Evolutionary conservation across 2,797 vertebrate species (phyloP).

Genomic region (Clarias fuscus): DNA sequence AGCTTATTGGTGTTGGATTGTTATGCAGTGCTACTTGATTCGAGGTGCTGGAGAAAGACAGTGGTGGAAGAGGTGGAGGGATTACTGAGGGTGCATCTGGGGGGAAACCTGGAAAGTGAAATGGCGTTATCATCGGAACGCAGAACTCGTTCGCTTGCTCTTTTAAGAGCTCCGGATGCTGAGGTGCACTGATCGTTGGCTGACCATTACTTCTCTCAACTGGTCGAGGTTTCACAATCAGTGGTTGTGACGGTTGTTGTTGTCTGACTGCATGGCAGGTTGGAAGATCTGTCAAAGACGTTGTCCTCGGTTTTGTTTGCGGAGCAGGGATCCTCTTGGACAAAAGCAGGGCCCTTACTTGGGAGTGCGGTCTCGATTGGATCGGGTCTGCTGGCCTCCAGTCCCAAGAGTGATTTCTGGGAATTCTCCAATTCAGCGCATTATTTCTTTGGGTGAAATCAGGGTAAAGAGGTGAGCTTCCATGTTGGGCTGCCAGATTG

Average conservation of each 20-base stretch:
- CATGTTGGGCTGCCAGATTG: constrained; percentile 28
- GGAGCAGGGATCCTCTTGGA: constrained; percentile 27
- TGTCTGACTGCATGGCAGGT: constrained; percentile 22
- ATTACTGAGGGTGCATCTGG: constrained; percentile 8
- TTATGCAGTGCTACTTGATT: constrained; percentile 27
- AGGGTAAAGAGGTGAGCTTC: constrained; percentile 15
- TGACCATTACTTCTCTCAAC: constrained; percentile 31
- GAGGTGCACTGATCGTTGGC: constrained; percentile 11
- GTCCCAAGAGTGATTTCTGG: constrained; percentile 19
- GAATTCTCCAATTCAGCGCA: constrained; percentile 28
- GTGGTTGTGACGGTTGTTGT: constrained; percentile 23
- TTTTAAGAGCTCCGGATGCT: constrained; percentile 35
- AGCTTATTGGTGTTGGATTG: constrained; percentile 43
- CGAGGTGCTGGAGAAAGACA: constrained; percentile 35
- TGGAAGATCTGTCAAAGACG: constrained; percentile 26
- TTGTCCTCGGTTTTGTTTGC: constrained; percentile 24
- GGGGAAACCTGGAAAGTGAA: constrained; percentile 27
- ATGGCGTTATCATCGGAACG: constrained; percentile 36
- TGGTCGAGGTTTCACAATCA: constrained; percentile 30
- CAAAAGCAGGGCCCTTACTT: constrained; percentile 46
- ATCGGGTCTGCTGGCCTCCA: constrained; percentile 9
- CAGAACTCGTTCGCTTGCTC: constrained; percentile 32
- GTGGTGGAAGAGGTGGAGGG: constrained; percentile 24
- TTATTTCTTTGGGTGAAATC: constrained; percentile 18
- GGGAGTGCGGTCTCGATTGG: constrained; percentile 18